phyloP scores from a whole-genome alignment of 2,113 vertebrate species.

The Phycodurus eques region DNA sequence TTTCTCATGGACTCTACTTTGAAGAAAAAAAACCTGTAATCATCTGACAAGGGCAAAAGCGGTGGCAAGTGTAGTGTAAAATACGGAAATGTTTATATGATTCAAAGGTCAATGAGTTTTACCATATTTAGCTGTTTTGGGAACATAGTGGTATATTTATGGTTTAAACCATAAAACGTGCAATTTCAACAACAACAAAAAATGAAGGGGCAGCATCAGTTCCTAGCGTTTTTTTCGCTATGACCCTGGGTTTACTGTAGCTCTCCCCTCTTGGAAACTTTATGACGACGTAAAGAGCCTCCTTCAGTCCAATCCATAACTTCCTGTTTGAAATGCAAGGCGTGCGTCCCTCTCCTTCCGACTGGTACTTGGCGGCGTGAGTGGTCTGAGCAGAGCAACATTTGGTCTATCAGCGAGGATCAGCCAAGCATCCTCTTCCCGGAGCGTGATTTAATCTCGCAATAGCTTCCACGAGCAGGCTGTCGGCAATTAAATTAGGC shows the following conservation, averaged over 20 bases:
- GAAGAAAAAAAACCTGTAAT: no score
- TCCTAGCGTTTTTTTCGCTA: background rate
- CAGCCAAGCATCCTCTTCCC: conserved; percentile 55
- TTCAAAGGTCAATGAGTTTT: no score
- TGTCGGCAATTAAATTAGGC: conserved; percentile 62
- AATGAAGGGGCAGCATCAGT: background rate
- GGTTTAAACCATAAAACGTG: no score
- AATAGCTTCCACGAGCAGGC: conserved; percentile 47
- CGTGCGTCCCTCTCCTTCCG: conserved; percentile 32
- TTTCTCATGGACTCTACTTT: no score
- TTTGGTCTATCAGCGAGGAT: conserved; percentile 62
- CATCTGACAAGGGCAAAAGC: no score
- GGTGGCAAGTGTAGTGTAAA: no score
- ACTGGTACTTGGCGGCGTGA: conserved; percentile 38
- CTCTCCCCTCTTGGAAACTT: conserved; percentile 30
- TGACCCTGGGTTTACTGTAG: background rate
- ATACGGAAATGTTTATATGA: no score
- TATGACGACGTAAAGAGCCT: conserved; percentile 49
- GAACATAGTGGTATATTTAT: no score
- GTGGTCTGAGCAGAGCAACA: conserved; percentile 43
- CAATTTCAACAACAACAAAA: background rate
- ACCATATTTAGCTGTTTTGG: no score
- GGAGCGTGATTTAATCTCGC: conserved; percentile 62
- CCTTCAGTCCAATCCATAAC: conserved; percentile 43
- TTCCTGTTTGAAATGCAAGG: conserved; percentile 57